Evolutionary conservation across 2,888 invertebrate genomes (phyloP), one percentile per base, ranked within the genome.

Genomic region (Callimorpha dominula): DNA sequence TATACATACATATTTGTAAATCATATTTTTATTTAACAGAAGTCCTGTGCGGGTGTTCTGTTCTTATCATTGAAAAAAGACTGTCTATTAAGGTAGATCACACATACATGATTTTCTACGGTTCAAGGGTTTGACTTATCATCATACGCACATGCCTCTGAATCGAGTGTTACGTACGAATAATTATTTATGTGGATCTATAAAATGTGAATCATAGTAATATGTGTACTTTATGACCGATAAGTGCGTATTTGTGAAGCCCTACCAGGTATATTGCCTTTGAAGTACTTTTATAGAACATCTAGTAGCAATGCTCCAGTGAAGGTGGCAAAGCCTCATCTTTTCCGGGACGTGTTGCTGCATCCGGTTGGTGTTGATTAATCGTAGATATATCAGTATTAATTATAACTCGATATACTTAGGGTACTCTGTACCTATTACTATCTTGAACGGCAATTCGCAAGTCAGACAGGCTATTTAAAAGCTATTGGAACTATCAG

Each of bases 401-500:
- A 31, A 4, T 57, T 20, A 6, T 4, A 57, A n/a, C 57, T 57
- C n/a, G 7, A 57, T 31, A 20, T 57, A 20, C 6, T 12, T 12
- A 12, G 4, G 12, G 12, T 31, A 46, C 6, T 46, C 43, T 46
- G 43, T 46, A 46, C 6, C 31, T 31, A 31, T 31, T 31, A 31
- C 31, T 31, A 57, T 12, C 31, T 57, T 57, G 4, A 57, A 49
- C 31, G 15, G 65, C 49, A 31, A 15, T 31, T 49, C 14, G 49
- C 31, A 65, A 31, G 8, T 40, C 15, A 17, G 43, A 42, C 42
- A 62, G 4, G 62, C 12, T 64, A 15, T 64, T 46, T 65, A 20
- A 31, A 65, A 49, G 1, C 17, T 42, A 65, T 57, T 46, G 49
- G 17, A 65, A 72, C 68, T 75, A 46, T 31, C 60, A 57, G 68